A percentile compares a stretch with the other conserved stretches of the same genome.
Conservation (phyloP, 2,888 invertebrate species). For the Ennomos fuscantarius region DNA sequence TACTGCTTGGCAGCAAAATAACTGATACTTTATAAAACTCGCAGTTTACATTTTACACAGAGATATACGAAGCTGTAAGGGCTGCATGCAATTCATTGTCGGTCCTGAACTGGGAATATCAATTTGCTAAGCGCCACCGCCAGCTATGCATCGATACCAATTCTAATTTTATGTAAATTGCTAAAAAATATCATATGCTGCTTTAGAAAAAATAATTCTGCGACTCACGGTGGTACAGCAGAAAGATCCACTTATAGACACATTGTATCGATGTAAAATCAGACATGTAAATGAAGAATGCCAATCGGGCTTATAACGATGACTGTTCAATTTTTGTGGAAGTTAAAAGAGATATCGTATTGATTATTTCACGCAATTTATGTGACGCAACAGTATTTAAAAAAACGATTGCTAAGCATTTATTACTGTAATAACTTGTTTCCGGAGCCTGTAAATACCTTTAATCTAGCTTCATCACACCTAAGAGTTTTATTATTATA, state of each 20-base stretch:
- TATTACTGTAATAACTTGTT: no score
- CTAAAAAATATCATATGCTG: constrained; percentile 19
- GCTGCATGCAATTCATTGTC: constrained; percentile 1
- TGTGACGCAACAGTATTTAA: no score
- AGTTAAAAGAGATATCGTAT: background rate
- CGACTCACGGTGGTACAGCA: constrained; percentile 14
- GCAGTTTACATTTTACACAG: no score
- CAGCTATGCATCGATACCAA: constrained; percentile 14
- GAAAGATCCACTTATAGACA: constrained; percentile 4
- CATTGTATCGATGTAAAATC: constrained; percentile 4
- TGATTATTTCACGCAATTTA: background rate
- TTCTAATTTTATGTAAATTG: constrained; percentile 21
- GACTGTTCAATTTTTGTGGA: constrained; percentile 1
- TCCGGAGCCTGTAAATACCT: no score
- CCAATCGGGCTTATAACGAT: background rate
- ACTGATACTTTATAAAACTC: no score
- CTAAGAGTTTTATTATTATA: no score
- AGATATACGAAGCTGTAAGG: no score
- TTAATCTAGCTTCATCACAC: no score
- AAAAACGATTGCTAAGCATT: no score
- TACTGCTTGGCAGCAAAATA: no score
- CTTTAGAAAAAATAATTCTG: constrained; percentile 9
- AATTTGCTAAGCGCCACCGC: constrained; percentile 25
- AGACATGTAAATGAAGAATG: background rate
- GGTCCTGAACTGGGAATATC: constrained; percentile 26